A percentile compares a stretch with the other conserved stretches of the same genome.
Evolutionary conservation across 2,888 invertebrate genomes (phyloP).

Genomic region (Muscina levida): DNA sequence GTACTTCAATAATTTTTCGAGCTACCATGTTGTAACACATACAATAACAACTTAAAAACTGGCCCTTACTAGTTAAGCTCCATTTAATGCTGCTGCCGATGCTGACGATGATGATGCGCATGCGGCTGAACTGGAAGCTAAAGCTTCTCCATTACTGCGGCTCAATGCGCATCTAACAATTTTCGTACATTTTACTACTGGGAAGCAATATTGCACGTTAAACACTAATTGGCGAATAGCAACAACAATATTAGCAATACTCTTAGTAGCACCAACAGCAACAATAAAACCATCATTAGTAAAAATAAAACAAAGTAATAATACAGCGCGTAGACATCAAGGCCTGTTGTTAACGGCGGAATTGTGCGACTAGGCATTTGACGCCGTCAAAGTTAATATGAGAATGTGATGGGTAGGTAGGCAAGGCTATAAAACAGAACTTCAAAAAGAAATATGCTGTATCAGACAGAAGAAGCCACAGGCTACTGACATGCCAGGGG

Average conservation of each 20-base stretch:
- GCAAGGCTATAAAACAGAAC: too few relatives aligned
- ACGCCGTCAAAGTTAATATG: too few relatives aligned
- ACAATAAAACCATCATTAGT: constrained; percentile 24
- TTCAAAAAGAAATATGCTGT: too few relatives aligned
- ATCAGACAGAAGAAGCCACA: too few relatives aligned
- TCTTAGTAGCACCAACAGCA: constrained; percentile 33
- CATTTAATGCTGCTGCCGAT: constrained; percentile 49
- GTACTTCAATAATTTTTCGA: too few relatives aligned
- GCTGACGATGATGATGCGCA: constrained; percentile 25
- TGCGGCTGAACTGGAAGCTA: constrained; percentile 2
- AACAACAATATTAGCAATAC: constrained; percentile 46
- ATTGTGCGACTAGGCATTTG: too few relatives aligned
- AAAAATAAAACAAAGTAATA: background rate
- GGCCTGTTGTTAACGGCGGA: constrained; percentile 9
- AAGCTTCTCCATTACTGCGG: constrained; percentile 46
- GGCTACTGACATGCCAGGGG: too few relatives aligned
- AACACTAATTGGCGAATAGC: constrained; percentile 64
- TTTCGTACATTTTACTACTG: constrained; percentile 70
- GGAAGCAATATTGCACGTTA: constrained; percentile 62
- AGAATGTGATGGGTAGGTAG: too few relatives aligned
- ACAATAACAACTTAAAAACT: too few relatives aligned
- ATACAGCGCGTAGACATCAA: constrained; percentile 12
- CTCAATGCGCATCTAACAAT: constrained; percentile 67
- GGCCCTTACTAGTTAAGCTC: background rate
- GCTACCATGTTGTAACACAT: too few relatives aligned